Percentiles rank a stretch among this genome's conserved stretches.
Conservation (phyloP, 2,113 vertebrate genomes). For the Poicephalus gulielmi region DNA sequence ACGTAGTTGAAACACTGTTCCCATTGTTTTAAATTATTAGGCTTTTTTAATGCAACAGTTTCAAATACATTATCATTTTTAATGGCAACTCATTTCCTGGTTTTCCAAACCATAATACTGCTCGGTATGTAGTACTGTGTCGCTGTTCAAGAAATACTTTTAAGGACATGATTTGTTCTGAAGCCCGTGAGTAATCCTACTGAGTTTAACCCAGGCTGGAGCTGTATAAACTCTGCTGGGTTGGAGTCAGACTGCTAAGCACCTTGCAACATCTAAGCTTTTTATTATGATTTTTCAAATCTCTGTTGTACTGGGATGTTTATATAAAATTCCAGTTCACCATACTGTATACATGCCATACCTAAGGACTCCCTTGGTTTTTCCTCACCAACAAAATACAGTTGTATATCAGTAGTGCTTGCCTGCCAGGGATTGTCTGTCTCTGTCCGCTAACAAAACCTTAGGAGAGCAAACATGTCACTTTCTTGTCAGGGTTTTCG, state of each 20-base stretch:
- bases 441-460: not conserved
- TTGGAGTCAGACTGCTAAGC: not conserved
- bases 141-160: not conserved
- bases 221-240: not conserved
- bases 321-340: not conserved
- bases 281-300: not conserved
- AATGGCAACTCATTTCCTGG: not conserved
- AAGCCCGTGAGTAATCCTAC: rapidly evolving
- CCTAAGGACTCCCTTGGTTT: not conserved
- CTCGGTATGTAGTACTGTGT: not conserved
- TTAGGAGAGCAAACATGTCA: not conserved
- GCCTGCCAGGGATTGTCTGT: not conserved
- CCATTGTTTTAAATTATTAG: not conserved
- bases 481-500: not conserved
- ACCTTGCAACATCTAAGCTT: not conserved
- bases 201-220: not conserved
- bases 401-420: not conserved
- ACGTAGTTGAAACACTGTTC: not conserved
- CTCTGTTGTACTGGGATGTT: not conserved
- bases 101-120: not conserved
- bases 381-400: not conserved
- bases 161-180: not conserved
- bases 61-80: not conserved
- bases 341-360: not conserved
- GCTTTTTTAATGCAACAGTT: not conserved